Base-by-base conservation (phyloP, 92 coral and sea anemone genomes). In the Scolanthus callimorphus region DNA sequence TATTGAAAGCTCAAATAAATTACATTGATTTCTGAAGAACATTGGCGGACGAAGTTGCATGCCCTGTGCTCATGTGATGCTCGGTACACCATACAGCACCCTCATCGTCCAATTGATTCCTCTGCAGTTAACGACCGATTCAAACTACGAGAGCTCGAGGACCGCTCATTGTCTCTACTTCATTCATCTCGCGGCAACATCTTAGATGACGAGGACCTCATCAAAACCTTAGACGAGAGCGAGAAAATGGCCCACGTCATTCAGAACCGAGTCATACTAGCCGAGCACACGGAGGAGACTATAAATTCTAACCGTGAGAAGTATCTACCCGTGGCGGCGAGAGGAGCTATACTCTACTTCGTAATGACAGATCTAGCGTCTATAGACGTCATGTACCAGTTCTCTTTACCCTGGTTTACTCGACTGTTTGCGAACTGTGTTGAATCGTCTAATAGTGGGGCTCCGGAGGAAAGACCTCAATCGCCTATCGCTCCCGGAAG, bases 341-440 rank as follows among this genome's bases (percentile, higher is more conserved):
- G 97, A 17, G 97, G 97, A 13, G 97, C 96, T 10, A 81, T 88
- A 37, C 56, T 91, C 29, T 91, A 88, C 80, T 91, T 91, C 53
- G 95, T 89, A 2, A 62, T 91, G 46, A 77, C 83, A 17, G 97
- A 91, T 43, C 74, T 91, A 25, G 88, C 92, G 0, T 49, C 65
- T 49, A 72, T 91, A 9, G 95, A 91, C 52, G 83, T 91, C 17
- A 91, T 91, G 97, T 91, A 91, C 52, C 97, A 91, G 79, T 91
- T 88, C 63, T 89, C 97, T 0, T 65, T 91, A 19, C 89, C 88
- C 0, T 91, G 96, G 91, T 91, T 91, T 57, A 89, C 88, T 12
- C 69, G 55, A 3, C 83, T 88, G 10, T 91, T 91, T 59, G 89
- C 88, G 28, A 80, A 72, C 29, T 91, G 96, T 63, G 49, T 91